phyloP scores from a whole-genome alignment of 92 coral and sea anemone species.

The Phenganax marumi region DNA sequence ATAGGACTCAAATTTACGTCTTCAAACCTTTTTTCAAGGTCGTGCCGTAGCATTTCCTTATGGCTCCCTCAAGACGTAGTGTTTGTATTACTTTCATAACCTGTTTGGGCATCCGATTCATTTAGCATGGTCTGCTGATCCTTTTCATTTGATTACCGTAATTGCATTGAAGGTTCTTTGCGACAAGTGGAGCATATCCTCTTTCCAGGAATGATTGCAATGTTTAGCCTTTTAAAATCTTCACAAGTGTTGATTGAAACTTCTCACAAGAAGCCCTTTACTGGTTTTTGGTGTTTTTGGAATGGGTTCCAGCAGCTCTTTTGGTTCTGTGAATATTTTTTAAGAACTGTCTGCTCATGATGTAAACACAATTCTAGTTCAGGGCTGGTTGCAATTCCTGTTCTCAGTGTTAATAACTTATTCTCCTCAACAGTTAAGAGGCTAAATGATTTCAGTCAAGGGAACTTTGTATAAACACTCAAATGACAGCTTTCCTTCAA shows the following conservation, averaged over 20 bases:
- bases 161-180: slow-evolving; percentile 6
- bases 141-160: neutral
- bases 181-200: slow-evolving; percentile 52
- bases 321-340: slow-evolving; percentile 48
- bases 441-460: slow-evolving; percentile 52
- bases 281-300: slow-evolving; percentile 44
- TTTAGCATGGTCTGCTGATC: neutral
- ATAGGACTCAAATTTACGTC: slow-evolving; percentile 37
- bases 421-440: slow-evolving; percentile 34
- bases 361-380: slow-evolving; percentile 46
- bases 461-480: slow-evolving; percentile 40
- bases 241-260: slow-evolving; percentile 40
- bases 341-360: slow-evolving; percentile 53
- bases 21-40: slow-evolving; percentile 48
- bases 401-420: slow-evolving; percentile 47
- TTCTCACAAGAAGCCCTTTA: slow-evolving; percentile 49
- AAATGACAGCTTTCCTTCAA: slow-evolving; percentile 50
- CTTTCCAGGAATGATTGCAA: slow-evolving; percentile 54
- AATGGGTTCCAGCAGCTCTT: slow-evolving; percentile 53
- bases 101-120: neutral
- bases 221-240: slow-evolving; percentile 45
- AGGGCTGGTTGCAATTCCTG: slow-evolving; percentile 47
- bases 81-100: neutral
- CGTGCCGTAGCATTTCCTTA: slow-evolving; percentile 47
- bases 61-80: slow-evolving; percentile 36